Percentiles rank a stretch among this genome's conserved stretches.
These are phyloP conservation scores for Papilio polytes DNA, from an alignment of 1,140 invertebrate genomes.

Conservation along the genomic window DNA sequence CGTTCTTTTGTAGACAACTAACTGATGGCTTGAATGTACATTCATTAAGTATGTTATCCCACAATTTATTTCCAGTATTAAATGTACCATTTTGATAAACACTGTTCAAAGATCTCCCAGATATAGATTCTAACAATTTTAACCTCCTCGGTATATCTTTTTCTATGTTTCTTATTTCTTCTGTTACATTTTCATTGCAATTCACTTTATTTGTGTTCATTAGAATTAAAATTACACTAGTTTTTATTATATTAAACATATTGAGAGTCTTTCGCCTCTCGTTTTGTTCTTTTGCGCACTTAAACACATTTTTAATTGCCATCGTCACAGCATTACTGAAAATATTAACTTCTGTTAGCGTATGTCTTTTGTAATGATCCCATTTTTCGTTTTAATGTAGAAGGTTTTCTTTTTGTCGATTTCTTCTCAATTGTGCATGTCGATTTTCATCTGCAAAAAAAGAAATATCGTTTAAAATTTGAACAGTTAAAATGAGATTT, in stretches of 20 bases:
- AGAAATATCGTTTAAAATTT: too few relatives aligned
- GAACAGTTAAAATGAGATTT: too few relatives aligned
- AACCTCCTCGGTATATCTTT: constrained; percentile 64
- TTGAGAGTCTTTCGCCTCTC: constrained; percentile 33
- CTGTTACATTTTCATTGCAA: constrained; percentile 58
- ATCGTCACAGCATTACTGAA: constrained; percentile 72
- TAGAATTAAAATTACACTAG: constrained; percentile 54
- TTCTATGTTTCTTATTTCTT: constrained; percentile 50
- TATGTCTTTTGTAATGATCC: constrained; percentile 49
- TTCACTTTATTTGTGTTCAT: constrained; percentile 49
- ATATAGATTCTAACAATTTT: constrained; percentile 65
- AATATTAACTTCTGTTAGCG: constrained; percentile 41
- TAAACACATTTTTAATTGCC: constrained; percentile 49
- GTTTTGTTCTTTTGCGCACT: constrained; percentile 20
- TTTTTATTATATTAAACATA: constrained; percentile 39
- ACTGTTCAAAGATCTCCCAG: constrained; percentile 63
- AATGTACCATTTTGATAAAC: constrained; percentile 80
- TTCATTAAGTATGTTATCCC: constrained; percentile 88
- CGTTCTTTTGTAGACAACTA: constrained; percentile 90
- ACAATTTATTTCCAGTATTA: constrained; percentile 87
- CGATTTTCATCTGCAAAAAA: too few relatives aligned
- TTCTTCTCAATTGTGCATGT: too few relatives aligned
- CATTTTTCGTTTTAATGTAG: constrained; percentile 6
- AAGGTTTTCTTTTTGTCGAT: too few relatives aligned
- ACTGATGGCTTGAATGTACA: constrained; percentile 87